phyloP scores from a whole-genome alignment of 2,113 vertebrate genomes.

The Onychostoma macrolepis region DNA sequence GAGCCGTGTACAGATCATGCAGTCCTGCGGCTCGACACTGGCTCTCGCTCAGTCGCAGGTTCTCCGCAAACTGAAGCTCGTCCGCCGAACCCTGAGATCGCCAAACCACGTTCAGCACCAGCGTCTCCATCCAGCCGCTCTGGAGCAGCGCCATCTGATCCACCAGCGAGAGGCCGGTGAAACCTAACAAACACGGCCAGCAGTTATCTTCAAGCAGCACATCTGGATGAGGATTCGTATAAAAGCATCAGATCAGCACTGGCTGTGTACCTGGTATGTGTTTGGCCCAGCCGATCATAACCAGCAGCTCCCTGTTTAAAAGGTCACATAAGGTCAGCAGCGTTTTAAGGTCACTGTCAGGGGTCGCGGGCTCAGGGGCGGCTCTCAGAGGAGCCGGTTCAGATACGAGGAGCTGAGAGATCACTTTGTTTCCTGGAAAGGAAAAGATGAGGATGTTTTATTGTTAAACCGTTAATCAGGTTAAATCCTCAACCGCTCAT shows the following conservation, averaged over 20 bases:
- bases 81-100: slow-evolving; percentile 62
- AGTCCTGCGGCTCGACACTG: slow-evolving; percentile 67
- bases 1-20: slow-evolving; percentile 66
- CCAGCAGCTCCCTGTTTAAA: slow-evolving; percentile 76
- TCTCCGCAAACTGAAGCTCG: slow-evolving; percentile 71
- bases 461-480: slow-evolving; percentile 7
- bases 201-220: too few species aligned
- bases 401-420: slow-evolving; percentile 74
- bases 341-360: slow-evolving; percentile 69
- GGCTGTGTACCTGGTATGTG: slow-evolving; percentile 76
- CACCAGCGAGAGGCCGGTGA: slow-evolving; percentile 70
- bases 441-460: neutral
- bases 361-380: slow-evolving; percentile 69
- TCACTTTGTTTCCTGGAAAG: slow-evolving; percentile 74
- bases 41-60: slow-evolving; percentile 65
- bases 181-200: slow-evolving; percentile 59
- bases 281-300: slow-evolving; percentile 80
- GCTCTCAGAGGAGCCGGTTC: slow-evolving; percentile 73
- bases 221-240: too few species aligned
- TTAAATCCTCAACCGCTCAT: neutral
- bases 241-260: neutral
- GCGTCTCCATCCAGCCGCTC: slow-evolving; percentile 78
- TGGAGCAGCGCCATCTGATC: slow-evolving; percentile 78
- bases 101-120: slow-evolving; percentile 74
- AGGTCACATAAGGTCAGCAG: slow-evolving; percentile 80